These are phyloP conservation scores for Alcedo atthis DNA, from an alignment of 2,797 vertebrate genomes.

Conservation along the genomic window DNA sequence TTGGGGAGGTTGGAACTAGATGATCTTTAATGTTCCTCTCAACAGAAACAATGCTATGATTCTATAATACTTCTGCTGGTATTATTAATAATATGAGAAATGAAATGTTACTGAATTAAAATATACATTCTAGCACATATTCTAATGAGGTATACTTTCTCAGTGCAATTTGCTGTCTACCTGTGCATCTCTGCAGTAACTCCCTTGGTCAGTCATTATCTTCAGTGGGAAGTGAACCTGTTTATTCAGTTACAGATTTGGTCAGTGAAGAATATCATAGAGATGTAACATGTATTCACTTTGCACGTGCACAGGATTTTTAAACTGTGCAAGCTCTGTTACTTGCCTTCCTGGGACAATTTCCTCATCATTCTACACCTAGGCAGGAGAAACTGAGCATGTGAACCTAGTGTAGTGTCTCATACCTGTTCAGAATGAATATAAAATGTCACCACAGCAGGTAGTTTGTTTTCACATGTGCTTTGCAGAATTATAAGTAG, in stretches of 20 bases:
- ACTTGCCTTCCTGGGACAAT: not conserved
- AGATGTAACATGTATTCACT: not conserved
- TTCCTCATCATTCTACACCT: not conserved
- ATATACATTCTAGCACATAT: not conserved
- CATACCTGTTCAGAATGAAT: not conserved
- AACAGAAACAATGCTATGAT: not conserved
- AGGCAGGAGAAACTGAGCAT: not conserved
- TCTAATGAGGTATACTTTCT: not conserved
- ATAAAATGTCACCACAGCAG: not conserved
- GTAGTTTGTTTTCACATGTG: not conserved
- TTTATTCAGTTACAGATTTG: not conserved
- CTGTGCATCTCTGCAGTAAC: not conserved
- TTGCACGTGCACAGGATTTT: not conserved
- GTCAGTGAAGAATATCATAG: not conserved
- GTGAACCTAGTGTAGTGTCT: not conserved
- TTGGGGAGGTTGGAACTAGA: not conserved
- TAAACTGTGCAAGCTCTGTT: not conserved
- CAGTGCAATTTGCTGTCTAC: not conserved
- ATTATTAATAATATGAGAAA: conserved; percentile 2
- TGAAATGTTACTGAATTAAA: not conserved
- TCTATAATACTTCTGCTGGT: not conserved
- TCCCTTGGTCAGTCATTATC: not conserved
- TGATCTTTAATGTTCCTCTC: not conserved
- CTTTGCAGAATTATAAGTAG: not conserved
- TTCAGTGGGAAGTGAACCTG: not conserved